Evolutionary conservation across 2,113 vertebrate species (phyloP).

Genomic region (Phrynocephalus versicolor): DNA sequence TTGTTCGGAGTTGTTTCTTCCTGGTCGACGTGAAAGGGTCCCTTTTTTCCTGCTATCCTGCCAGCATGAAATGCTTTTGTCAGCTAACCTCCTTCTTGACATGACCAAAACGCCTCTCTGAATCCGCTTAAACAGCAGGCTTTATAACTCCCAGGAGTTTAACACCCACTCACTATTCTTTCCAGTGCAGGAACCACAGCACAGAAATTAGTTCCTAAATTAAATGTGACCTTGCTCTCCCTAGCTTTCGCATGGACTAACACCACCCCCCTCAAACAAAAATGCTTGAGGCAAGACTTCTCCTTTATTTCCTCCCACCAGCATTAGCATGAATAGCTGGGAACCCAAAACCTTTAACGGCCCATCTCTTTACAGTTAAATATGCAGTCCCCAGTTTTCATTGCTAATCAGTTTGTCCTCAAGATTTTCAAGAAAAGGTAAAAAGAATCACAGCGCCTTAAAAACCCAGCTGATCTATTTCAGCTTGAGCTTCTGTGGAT

Average conservation of each 20-base stretch:
- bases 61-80: conserved; percentile 64
- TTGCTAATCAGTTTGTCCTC: background rate
- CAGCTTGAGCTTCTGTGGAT: background rate
- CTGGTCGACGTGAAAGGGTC: conserved; percentile 44
- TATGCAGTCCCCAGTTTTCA: background rate
- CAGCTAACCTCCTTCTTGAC: conserved; percentile 61
- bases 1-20: conserved; percentile 33
- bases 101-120: conserved; percentile 55
- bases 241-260: conserved; percentile 58
- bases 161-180: conserved; percentile 48
- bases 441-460: background rate
- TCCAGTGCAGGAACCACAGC: conserved; percentile 49
- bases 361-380: background rate
- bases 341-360: background rate
- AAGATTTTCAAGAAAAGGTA: background rate
- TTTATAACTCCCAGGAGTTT: conserved; percentile 48
- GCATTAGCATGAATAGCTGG: background rate
- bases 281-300: conserved; percentile 50
- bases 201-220: conserved; percentile 35
- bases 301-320: conserved; percentile 29
- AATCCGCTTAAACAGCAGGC: conserved; percentile 59
- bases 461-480: no score
- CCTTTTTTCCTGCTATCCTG: conserved; percentile 63
- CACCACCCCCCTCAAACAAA: conserved; percentile 50
- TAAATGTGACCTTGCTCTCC: conserved; percentile 11